Conservation (phyloP, 2,888 invertebrate species). For the Drosophila nigritarsus region DNA sequence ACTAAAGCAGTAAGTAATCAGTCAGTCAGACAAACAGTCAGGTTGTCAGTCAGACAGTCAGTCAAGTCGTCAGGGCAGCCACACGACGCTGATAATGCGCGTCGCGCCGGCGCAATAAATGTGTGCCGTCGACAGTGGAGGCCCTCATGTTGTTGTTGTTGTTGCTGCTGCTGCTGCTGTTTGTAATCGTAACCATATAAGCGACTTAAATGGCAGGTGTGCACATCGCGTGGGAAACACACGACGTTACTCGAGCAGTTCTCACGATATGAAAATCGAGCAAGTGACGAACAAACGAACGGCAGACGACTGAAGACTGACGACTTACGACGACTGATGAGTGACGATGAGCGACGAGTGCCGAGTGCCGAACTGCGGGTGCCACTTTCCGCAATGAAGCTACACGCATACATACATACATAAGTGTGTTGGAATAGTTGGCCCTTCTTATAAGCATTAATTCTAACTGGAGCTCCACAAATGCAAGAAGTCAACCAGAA, state of each 20-base stretch:
- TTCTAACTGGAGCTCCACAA: constrained; percentile 41
- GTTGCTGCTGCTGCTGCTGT: constrained; percentile 25
- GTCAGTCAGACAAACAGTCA: constrained; percentile 35
- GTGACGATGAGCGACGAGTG: constrained; percentile 32
- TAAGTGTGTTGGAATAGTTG: neutral
- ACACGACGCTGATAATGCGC: constrained; percentile 75
- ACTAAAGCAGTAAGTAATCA: constrained; percentile 63
- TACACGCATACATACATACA: constrained; percentile 1
- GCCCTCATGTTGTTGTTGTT: constrained; percentile 58
- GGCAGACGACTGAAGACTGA: constrained; percentile 30
- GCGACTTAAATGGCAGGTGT: constrained; percentile 84
- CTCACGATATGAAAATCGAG: constrained; percentile 85
- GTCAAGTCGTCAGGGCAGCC: constrained; percentile 61
- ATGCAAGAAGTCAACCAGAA: constrained; percentile 19
- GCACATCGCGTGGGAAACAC: constrained; percentile 86
- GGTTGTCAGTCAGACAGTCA: constrained; percentile 33
- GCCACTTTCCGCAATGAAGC: constrained; percentile 46
- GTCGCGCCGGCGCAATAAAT: constrained; percentile 79
- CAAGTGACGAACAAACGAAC: constrained; percentile 56
- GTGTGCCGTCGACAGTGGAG: constrained; percentile 68
- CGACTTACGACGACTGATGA: constrained; percentile 18
- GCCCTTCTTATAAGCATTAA: constrained; percentile 28
- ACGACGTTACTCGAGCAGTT: constrained; percentile 85
- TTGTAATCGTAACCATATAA: constrained; percentile 79
- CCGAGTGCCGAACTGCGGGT: constrained; percentile 50